Evolutionary conservation across 2,797 vertebrate genomes (phyloP), one percentile per base, ranked within the genome.

Genomic region (Eulemur rubriventer): DNA sequence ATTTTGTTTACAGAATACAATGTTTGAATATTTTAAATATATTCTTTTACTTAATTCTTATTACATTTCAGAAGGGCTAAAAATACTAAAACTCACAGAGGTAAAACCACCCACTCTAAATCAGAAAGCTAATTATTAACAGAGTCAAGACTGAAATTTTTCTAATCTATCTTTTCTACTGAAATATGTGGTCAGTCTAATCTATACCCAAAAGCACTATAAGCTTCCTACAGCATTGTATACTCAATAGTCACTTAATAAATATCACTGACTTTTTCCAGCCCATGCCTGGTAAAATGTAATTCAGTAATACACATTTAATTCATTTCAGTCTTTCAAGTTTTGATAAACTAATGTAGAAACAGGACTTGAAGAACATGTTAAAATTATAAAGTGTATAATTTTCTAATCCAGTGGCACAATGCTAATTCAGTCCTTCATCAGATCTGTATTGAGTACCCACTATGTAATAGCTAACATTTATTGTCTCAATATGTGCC

Each of bases 341-440:
- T 93, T 95, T 94, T 97, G 96, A 97, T 89, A 94, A 96, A 96
- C 89, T 96, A 87, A 89, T 94, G 9, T 61, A 78, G 70, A 97
- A 97, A 86, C 88, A 70, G 14, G n/a, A 94, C 70, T 59, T 88
- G n/a, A 94, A 95, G 57, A 96, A 73, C 61, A 85, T 81, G 94
- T 69, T 90, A 90, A 94, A 96, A 95, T 97, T 96, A 80, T 82
- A 93, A 96, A 95, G 86, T 72, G 89, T 80, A 63, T 91, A 96
- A 97, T 96, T 97, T 98, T 97, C 96, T 96, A 95, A 94, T 95
- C 96, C 89, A 33, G n/a, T 59, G 3, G 67, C 76, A 81, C 5
- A 83, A 24, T 16, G 63, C 80, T 91, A 84, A 89, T 89, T 91
- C 41, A 80, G 28, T 22, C 89, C 59, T 97, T 93, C 80, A 91